phyloP scores from a whole-genome alignment of 2,888 invertebrate genomes.

The Apeira syringaria region DNA sequence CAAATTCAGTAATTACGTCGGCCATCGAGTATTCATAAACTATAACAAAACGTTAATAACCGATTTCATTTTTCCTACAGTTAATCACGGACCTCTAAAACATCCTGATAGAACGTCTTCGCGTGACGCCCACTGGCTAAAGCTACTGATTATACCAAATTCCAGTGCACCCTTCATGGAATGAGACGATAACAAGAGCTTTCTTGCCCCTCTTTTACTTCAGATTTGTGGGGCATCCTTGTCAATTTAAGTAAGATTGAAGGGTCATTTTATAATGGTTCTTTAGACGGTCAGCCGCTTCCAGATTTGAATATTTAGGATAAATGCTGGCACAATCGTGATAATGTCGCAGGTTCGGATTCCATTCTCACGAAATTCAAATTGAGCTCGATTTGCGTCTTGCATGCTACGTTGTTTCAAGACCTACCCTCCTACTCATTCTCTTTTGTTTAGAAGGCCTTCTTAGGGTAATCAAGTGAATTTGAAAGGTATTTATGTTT shows the following conservation, averaged over 20 bases:
- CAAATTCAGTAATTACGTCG: no score
- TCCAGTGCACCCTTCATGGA: constrained; percentile 40
- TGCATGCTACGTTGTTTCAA: not conserved
- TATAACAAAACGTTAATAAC: no score
- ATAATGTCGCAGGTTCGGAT: constrained; percentile 51
- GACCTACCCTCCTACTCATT: not conserved
- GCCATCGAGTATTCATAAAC: no score
- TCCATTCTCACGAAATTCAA: constrained; percentile 51
- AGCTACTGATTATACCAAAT: constrained; percentile 69
- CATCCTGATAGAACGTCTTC: constrained; percentile 21
- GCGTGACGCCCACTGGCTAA: constrained; percentile 46
- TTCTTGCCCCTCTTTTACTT: not conserved
- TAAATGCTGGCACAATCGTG: constrained; percentile 29
- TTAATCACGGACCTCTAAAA: not conserved
- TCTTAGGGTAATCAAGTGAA: not conserved
- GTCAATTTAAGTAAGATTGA: not conserved
- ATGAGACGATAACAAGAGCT: constrained; percentile 8
- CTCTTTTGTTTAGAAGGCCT: not conserved
- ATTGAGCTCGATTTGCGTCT: constrained; percentile 17
- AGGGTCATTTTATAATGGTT: constrained; percentile 15
- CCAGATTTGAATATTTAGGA: constrained; percentile 32
- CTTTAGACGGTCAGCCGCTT: constrained; percentile 2
- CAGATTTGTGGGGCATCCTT: not conserved
- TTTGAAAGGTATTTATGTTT: not conserved
- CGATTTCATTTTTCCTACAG: no score